A percentile compares a stretch with the other conserved stretches of the same genome.
Evolutionary conservation across 2,888 invertebrate species (phyloP).

Genomic region (Dioctria rufipes): DNA sequence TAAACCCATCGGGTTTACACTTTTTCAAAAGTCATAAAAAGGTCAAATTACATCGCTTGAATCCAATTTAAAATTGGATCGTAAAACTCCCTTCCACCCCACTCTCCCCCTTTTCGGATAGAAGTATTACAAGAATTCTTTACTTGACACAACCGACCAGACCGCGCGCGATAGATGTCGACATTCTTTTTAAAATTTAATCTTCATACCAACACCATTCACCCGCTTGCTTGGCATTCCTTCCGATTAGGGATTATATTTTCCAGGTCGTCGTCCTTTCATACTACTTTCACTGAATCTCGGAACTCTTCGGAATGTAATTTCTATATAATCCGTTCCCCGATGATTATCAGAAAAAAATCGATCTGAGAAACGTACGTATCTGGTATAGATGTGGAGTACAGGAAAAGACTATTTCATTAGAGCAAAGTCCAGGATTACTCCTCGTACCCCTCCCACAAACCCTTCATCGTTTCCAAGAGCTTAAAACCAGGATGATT

Average conservation of each 20-base stretch:
- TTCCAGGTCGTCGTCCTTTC: constrained; percentile 20
- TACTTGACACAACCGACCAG: too few relatives aligned
- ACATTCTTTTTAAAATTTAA: constrained; percentile 23
- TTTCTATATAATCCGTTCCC: constrained; percentile 32
- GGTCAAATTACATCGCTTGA: too few relatives aligned
- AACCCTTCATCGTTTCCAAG: neutral
- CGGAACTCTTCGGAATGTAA: constrained; percentile 12
- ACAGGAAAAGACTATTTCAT: constrained; percentile 11
- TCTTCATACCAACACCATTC: neutral
- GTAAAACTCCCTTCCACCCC: too few relatives aligned
- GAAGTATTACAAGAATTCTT: too few relatives aligned
- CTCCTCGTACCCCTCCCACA: neutral
- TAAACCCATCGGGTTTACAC: too few relatives aligned
- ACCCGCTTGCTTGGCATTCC: neutral
- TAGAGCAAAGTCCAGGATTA: neutral
- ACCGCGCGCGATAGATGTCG: neutral
- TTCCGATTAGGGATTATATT: neutral
- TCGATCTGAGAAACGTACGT: neutral
- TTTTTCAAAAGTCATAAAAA: too few relatives aligned
- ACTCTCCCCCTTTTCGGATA: too few relatives aligned
- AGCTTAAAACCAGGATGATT: constrained; percentile 3
- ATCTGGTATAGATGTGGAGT: neutral
- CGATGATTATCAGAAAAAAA: constrained; percentile 29
- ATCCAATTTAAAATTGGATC: too few relatives aligned
- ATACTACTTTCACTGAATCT: constrained; percentile 26